phyloP scores from a whole-genome alignment of 2,113 vertebrate genomes.

The Carassius auratus region DNA sequence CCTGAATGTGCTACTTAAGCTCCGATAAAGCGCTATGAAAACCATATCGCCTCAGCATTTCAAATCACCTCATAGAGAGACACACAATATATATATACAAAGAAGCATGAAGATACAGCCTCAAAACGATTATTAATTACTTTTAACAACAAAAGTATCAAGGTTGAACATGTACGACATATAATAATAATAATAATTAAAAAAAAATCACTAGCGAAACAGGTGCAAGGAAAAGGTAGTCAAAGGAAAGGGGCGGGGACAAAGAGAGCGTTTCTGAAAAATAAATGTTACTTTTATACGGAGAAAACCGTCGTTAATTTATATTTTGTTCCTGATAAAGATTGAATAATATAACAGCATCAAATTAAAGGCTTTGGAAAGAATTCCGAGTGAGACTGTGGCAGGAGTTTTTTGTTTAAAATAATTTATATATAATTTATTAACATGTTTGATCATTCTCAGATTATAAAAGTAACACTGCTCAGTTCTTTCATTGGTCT shows the following conservation, averaged over 20 bases:
- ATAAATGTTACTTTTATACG: neutral
- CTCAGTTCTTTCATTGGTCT: neutral
- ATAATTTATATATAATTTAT: neutral
- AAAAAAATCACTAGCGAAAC: neutral
- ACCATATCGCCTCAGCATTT: no score
- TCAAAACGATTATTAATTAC: neutral
- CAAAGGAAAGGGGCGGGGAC: constrained; percentile 6
- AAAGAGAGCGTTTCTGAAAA: neutral
- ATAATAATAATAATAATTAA: no score
- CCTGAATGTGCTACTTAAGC: neutral
- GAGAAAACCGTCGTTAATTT: neutral
- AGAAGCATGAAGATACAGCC: neutral
- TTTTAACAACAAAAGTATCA: neutral
- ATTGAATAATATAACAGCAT: neutral
- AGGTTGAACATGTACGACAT: no score
- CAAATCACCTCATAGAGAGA: neutral
- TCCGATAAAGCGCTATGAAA: neutral
- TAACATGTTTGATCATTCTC: neutral
- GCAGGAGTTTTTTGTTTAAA: neutral
- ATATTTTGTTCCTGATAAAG: neutral
- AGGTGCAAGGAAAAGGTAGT: constrained; percentile 5
- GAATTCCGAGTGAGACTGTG: neutral
- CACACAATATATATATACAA: neutral
- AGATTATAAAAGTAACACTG: neutral
- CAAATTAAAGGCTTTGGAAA: neutral